Percentiles rank a stretch among this genome's conserved stretches.
Evolutionary conservation across 1,140 invertebrate genomes (phyloP).

Genomic region (Bombus sylvicola): DNA sequence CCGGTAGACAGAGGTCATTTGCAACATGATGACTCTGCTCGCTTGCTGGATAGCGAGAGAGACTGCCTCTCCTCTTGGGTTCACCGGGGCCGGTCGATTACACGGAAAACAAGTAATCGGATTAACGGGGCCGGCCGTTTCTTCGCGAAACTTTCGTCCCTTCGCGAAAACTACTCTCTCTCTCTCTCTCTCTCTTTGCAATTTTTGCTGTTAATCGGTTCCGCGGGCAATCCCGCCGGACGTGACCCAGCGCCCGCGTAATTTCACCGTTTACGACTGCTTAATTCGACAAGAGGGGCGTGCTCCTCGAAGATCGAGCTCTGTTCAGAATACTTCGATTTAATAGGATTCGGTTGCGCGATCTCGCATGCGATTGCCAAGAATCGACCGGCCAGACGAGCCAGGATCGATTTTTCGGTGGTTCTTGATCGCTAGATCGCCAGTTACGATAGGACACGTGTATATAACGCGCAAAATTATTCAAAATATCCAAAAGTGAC

Average conservation of each 20-base stretch:
- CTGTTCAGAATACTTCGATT: not conserved
- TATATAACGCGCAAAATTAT: not conserved
- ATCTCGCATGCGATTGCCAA: conserved; percentile 7
- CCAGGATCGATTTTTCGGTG: not conserved
- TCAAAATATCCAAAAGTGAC: not conserved
- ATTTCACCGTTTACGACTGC: conserved; percentile 51
- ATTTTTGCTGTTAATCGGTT: conserved; percentile 57
- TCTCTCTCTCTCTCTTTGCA: not conserved
- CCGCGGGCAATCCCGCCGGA: conserved; percentile 39
- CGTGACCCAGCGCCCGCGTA: conserved; percentile 36
- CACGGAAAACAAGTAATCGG: conserved; percentile 56
- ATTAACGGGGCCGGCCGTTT: conserved; percentile 52
- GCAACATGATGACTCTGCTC: conserved; percentile 64
- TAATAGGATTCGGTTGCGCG: conserved; percentile 44
- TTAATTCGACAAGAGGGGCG: conserved; percentile 50
- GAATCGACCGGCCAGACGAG: not conserved
- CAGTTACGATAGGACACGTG: no score
- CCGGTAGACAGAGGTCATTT: conserved; percentile 66
- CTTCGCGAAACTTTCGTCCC: conserved; percentile 5
- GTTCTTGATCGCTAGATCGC: not conserved
- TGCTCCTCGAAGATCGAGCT: not conserved
- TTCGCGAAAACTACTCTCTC: conserved; percentile 49
- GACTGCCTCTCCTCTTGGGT: conserved; percentile 19
- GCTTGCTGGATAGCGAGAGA: conserved; percentile 31
- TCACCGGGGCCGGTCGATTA: conserved; percentile 50